Conservation (phyloP, 2,888 invertebrate genomes). For the Archips xylosteana region DNA sequence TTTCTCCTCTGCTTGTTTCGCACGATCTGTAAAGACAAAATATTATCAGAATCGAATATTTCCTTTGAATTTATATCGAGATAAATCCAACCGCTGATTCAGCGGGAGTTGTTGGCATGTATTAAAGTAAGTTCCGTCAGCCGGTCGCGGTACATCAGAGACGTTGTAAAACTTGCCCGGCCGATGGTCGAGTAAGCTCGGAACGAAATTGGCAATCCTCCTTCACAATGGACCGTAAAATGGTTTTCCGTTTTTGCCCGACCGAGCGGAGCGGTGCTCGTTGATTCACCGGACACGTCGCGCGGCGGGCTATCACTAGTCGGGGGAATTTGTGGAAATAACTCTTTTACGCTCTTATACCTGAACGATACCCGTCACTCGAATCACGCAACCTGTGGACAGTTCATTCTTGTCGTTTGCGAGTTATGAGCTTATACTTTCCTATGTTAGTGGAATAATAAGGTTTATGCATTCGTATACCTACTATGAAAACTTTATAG, state of each 20-base stretch:
- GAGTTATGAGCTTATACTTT: neutral
- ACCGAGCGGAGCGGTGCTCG: slow-evolving; percentile 79
- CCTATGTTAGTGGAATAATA: neutral
- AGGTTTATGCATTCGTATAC: too few relatives aligned
- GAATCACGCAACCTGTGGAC: slow-evolving; percentile 26
- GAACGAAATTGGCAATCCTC: slow-evolving; percentile 85
- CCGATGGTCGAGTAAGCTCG: slow-evolving; percentile 81
- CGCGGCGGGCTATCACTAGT: slow-evolving; percentile 77
- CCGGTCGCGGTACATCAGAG: slow-evolving; percentile 76
- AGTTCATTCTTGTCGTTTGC: neutral
- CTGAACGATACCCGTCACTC: slow-evolving; percentile 45
- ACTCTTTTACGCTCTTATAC: slow-evolving; percentile 68
- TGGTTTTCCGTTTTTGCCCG: slow-evolving; percentile 85
- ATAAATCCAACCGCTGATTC: slow-evolving; percentile 25
- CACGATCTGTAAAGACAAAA: slow-evolving; percentile 4
- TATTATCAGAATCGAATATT: slow-evolving; percentile 3
- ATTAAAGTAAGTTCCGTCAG: slow-evolving; percentile 65
- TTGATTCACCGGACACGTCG: slow-evolving; percentile 84
- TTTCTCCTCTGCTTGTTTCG: neutral
- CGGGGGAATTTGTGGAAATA: slow-evolving; percentile 75
- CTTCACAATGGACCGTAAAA: slow-evolving; percentile 86
- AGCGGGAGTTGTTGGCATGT: slow-evolving; percentile 50
- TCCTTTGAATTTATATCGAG: slow-evolving; percentile 6
- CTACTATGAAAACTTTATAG: too few relatives aligned
- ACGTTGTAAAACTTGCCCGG: slow-evolving; percentile 79